These are phyloP conservation scores for Poeciliopsis prolifica DNA, from an alignment of 2,113 vertebrate genomes.

Conservation along the genomic window DNA sequence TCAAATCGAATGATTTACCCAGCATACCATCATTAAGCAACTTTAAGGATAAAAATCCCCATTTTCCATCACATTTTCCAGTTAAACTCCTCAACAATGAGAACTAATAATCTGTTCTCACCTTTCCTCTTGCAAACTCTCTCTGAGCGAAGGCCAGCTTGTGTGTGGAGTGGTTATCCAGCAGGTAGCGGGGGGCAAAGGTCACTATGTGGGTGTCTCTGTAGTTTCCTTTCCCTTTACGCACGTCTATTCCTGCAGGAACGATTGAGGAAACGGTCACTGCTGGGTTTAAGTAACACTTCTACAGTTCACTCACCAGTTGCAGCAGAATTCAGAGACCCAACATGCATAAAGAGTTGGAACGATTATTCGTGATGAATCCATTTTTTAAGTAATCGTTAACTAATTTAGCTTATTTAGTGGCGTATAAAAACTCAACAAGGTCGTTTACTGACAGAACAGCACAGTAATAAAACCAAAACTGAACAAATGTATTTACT, in stretches of 20 bases:
- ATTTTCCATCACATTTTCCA: background rate
- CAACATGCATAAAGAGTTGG: no score
- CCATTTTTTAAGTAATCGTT: no score
- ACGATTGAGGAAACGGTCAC: background rate
- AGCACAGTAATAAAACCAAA: no score
- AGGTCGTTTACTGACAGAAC: no score
- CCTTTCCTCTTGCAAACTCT: slow-evolving; percentile 94
- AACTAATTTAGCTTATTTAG: no score
- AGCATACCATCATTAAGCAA: background rate
- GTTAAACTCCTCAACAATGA: background rate
- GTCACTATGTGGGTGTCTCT: slow-evolving; percentile 94
- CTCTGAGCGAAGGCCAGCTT: slow-evolving; percentile 95
- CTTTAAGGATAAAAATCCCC: background rate
- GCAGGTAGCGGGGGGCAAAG: slow-evolving; percentile 93
- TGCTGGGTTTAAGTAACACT: no score
- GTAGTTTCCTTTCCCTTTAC: slow-evolving; percentile 94
- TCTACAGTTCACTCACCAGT: no score
- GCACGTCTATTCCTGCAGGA: slow-evolving; percentile 89
- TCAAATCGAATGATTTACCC: background rate
- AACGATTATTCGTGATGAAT: no score
- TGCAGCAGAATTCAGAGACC: no score
- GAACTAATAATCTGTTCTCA: slow-evolving; percentile 51
- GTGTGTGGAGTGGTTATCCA: slow-evolving; percentile 93
- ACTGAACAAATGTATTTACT: no score
- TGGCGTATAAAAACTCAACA: no score